Conservation (phyloP, 2,113 vertebrate genomes). For the Melierax canorus region DNA sequence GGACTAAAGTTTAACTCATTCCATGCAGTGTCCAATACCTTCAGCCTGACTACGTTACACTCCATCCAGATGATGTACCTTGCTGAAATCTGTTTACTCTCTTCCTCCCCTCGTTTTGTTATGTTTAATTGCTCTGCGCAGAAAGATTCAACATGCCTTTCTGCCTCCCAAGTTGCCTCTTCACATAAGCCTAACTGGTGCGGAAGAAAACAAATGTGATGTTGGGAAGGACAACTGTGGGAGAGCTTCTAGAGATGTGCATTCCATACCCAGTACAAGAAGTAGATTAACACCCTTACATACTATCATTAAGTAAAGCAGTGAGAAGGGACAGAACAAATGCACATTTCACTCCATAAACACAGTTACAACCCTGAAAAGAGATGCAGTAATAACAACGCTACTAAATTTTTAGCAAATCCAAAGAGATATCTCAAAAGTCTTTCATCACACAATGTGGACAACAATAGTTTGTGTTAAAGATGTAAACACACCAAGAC, state of each 20-base stretch:
- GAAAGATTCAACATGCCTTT: background rate
- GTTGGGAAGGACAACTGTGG: background rate
- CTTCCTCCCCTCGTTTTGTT: background rate
- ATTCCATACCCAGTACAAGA: background rate
- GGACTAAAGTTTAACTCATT: background rate
- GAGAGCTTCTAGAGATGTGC: background rate
- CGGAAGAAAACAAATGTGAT: background rate
- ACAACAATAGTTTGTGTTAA: background rate
- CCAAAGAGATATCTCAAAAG: background rate
- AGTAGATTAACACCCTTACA: background rate
- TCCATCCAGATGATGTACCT: background rate
- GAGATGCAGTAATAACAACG: background rate
- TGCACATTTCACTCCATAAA: background rate
- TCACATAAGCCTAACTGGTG: background rate
- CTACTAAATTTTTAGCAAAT: background rate
- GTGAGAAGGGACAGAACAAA: background rate
- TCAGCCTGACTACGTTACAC: background rate
- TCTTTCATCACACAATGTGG: background rate
- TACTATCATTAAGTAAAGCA: background rate
- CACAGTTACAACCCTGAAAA: background rate
- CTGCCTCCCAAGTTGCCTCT: background rate
- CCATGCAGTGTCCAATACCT: background rate
- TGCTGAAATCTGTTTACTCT: background rate
- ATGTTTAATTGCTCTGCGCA: background rate
- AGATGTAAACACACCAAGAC: background rate